These are phyloP conservation scores for Danionella cerebrum DNA, from an alignment of 2,113 vertebrate genomes.

Conservation along the genomic window DNA sequence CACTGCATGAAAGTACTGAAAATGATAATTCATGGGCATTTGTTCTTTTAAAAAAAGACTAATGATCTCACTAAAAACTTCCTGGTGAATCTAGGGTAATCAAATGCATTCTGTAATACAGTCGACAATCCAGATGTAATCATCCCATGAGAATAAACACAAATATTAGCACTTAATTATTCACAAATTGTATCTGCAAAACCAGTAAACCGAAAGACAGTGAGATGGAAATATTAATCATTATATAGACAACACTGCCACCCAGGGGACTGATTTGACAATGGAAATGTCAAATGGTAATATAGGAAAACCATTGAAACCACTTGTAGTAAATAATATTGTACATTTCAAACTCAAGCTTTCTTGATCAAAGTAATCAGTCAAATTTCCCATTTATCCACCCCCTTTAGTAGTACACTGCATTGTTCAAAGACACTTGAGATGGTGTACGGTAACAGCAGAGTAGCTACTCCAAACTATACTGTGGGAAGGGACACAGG, in stretches of 20 bases:
- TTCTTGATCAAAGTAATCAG: too few species aligned
- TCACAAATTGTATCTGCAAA: slow-evolving; percentile 34
- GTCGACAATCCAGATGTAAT: slow-evolving; percentile 29
- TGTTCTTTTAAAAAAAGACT: neutral
- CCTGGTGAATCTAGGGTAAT: slow-evolving; percentile 16
- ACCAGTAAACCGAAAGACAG: slow-evolving; percentile 18
- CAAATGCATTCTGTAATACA: slow-evolving; percentile 17
- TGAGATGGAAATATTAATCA: neutral
- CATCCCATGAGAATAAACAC: slow-evolving; percentile 29
- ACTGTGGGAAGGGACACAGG: too few species aligned
- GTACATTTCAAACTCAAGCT: too few species aligned
- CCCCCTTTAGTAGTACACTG: too few species aligned
- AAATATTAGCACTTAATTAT: slow-evolving; percentile 35
- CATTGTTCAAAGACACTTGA: too few species aligned
- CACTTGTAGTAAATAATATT: too few species aligned
- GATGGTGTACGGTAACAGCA: too few species aligned
- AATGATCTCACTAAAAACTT: slow-evolving; percentile 6
- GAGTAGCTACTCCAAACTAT: too few species aligned
- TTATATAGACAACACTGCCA: slow-evolving; percentile 35
- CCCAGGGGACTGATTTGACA: slow-evolving; percentile 31
- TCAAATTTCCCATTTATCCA: too few species aligned
- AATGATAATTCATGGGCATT: neutral
- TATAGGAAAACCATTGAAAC: neutral
- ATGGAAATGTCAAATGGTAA: neutral
- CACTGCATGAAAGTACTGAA: neutral